Percentiles rank a stretch among this genome's conserved stretches.
Evolutionary conservation across 1,140 invertebrate species (phyloP).

Genomic region (Drosophila lini): DNA sequence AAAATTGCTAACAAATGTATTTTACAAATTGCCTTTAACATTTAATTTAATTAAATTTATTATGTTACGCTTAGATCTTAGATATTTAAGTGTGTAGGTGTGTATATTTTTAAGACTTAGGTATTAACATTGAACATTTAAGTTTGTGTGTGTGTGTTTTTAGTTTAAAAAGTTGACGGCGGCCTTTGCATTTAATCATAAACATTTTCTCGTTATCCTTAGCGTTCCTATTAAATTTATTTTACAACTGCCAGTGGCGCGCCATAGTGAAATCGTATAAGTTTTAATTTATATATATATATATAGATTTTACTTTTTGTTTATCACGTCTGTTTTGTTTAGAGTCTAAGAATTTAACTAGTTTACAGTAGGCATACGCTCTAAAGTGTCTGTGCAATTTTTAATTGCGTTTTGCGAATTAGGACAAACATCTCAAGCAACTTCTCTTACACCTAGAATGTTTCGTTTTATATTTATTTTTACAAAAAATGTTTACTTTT

Average conservation of each 20-base stretch:
- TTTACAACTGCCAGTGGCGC: conserved; percentile 61
- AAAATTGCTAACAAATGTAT: conserved; percentile 69
- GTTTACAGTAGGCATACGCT: conserved; percentile 65
- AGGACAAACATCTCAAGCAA: conserved; percentile 57
- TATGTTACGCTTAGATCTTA: conserved; percentile 45
- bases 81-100: conserved; percentile 26
- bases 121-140: conserved; percentile 74
- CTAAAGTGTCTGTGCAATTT: conserved; percentile 72
- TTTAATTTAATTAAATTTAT: conserved; percentile 74
- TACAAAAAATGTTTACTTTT: conserved; percentile 56
- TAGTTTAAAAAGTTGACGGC: conserved; percentile 57
- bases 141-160: conserved; percentile 27
- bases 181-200: conserved; percentile 41
- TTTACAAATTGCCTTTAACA: conserved; percentile 80
- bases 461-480: conserved; percentile 23
- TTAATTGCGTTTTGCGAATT: conserved; percentile 67
- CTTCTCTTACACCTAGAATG: conserved; percentile 21
- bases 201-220: conserved; percentile 11
- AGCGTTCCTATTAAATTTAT: conserved; percentile 54
- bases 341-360: conserved; percentile 82
- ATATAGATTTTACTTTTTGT: conserved; percentile 59
- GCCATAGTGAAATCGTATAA: conserved; percentile 42
- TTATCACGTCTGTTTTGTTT: conserved; percentile 82
- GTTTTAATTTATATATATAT: conserved; percentile 43
- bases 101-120: conserved; percentile 72